phyloP scores from a whole-genome alignment of 2,888 invertebrate genomes.

The Tipula lateralis region DNA sequence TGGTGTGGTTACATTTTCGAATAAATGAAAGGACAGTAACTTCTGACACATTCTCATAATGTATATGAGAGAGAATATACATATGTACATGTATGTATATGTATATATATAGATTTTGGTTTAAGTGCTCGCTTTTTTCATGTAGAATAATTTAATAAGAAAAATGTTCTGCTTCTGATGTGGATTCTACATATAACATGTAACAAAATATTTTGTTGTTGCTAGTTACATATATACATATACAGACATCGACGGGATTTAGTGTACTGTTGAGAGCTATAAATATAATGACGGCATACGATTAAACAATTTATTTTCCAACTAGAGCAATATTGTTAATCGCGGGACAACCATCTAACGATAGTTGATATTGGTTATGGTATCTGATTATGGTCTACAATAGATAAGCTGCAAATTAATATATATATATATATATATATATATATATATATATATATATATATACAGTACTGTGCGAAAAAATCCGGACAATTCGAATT shows the following conservation, averaged over 20 bases:
- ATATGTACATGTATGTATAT: neutral
- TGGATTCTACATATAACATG: neutral
- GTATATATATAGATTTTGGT: neutral
- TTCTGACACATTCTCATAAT: neutral
- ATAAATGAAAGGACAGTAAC: neutral
- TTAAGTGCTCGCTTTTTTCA: neutral
- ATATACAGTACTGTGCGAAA: no score
- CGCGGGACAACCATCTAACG: neutral
- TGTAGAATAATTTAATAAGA: neutral
- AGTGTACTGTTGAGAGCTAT: neutral
- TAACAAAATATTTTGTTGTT: neutral
- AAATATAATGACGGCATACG: neutral
- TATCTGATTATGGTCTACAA: no score
- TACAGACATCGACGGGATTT: neutral
- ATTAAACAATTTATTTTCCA: no score
- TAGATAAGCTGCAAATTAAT: no score
- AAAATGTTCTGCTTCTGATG: neutral
- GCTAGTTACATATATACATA: neutral
- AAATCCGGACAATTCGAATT: no score
- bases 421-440: no score
- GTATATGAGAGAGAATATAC: no score
- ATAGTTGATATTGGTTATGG: neutral
- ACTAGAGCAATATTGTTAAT: neutral
- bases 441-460: no score
- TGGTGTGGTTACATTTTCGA: neutral